Conservation (phyloP, 2,888 invertebrate genomes). For the Drosophila paramelanica region DNA sequence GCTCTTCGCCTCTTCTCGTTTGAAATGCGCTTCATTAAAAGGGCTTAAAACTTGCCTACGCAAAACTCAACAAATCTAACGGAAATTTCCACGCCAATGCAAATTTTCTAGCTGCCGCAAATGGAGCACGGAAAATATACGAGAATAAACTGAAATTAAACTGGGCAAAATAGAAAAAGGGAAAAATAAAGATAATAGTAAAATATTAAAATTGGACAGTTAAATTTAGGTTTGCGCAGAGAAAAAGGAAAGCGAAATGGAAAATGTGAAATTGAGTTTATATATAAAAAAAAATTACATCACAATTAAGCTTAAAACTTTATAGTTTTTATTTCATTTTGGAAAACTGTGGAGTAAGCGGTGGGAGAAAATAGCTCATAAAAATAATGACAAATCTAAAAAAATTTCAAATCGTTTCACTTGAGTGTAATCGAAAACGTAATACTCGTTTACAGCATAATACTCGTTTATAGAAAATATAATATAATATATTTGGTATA, state of each 20-base stretch:
- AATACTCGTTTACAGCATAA: too few relatives aligned
- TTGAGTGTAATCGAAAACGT: too few relatives aligned
- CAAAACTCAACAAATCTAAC: slow-evolving; percentile 31
- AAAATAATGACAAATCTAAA: not conserved
- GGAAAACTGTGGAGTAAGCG: not conserved
- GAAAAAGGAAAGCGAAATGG: not conserved
- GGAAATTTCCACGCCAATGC: slow-evolving; percentile 39
- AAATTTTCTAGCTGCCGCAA: slow-evolving; percentile 30
- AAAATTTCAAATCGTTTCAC: not conserved
- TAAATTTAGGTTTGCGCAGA: not conserved
- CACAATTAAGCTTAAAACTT: slow-evolving; percentile 23
- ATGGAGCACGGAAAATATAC: slow-evolving; percentile 16
- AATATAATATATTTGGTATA: too few relatives aligned
- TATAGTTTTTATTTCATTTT: slow-evolving; percentile 12
- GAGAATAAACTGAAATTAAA: slow-evolving; percentile 37
- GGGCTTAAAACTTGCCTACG: slow-evolving; percentile 69
- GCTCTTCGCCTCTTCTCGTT: slow-evolving; percentile 50
- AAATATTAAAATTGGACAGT: slow-evolving; percentile 32
- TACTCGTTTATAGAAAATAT: too few relatives aligned
- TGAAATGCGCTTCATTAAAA: slow-evolving; percentile 58
- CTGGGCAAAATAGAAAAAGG: slow-evolving; percentile 11
- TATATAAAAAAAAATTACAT: slow-evolving; percentile 13
- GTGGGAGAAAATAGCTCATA: not conserved
- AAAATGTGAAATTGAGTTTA: not conserved
- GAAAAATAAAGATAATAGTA: slow-evolving; percentile 2